Evolutionary conservation across 2,113 vertebrate species (phyloP).

Genomic region (Cynopterus brachyotis): DNA sequence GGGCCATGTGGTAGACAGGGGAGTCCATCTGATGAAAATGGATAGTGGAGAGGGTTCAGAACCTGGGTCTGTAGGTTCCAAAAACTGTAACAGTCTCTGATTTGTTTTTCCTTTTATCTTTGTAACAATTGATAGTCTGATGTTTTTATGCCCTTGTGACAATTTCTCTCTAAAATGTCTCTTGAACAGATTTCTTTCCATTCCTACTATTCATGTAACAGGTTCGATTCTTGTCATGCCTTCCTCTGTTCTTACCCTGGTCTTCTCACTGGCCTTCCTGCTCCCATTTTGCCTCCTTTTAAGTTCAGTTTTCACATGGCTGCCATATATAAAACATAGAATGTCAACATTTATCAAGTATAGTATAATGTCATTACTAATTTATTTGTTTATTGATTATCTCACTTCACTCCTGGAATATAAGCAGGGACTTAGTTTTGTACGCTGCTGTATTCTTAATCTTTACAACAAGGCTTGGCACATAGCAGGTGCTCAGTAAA

Average conservation of each 20-base stretch:
- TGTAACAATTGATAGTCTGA: neutral
- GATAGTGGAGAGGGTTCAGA: neutral
- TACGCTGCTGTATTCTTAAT: neutral
- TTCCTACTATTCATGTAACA: neutral
- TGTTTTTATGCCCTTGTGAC: neutral
- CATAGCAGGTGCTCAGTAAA: neutral
- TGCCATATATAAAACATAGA: neutral
- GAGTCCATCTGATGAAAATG: neutral
- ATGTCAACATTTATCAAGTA: neutral
- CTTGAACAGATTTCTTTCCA: neutral
- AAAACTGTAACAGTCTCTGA: neutral
- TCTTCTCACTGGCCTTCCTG: neutral
- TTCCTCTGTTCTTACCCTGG: neutral
- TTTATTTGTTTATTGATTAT: neutral
- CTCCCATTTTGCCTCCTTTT: neutral
- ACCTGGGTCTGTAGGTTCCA: neutral
- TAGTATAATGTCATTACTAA: neutral
- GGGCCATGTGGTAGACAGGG: neutral
- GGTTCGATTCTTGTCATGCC: neutral
- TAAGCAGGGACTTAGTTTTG: neutral
- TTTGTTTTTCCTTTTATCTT: neutral
- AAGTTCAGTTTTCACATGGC: neutral
- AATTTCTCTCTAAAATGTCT: neutral
- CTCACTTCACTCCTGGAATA: neutral
- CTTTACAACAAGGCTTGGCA: neutral